Percentiles rank a stretch among this genome's conserved stretches.
phyloP scores from a whole-genome alignment of 2,797 vertebrate species.

The Xenops minutus region DNA sequence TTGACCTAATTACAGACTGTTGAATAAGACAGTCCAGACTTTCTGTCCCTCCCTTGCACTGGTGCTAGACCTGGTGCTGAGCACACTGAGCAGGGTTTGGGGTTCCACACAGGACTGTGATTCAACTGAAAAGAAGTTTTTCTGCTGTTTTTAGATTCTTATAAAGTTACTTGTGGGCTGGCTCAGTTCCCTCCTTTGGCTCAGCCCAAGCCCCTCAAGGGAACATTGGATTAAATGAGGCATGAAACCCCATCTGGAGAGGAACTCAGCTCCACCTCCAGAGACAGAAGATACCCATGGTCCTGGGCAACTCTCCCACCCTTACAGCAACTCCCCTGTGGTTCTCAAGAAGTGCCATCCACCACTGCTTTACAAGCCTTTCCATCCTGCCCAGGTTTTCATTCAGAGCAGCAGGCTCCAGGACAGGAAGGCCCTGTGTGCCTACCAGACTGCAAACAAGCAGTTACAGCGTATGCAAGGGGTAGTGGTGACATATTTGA shows the following conservation, averaged over 20 bases:
- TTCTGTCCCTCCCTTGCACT: neutral
- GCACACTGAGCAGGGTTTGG: neutral
- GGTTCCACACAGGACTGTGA: neutral
- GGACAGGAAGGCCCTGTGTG: neutral
- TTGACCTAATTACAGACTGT: neutral
- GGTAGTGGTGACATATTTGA: neutral
- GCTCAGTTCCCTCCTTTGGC: neutral
- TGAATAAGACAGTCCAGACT: neutral
- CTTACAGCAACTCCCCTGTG: neutral
- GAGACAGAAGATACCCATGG: neutral
- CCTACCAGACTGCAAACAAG: neutral
- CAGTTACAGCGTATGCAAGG: neutral
- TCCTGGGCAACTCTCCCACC: neutral
- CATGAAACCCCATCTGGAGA: neutral
- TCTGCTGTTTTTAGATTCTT: neutral
- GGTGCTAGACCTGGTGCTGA: neutral
- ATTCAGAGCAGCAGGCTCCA: neutral
- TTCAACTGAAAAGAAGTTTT: neutral
- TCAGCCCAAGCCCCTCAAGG: neutral
- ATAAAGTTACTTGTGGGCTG: neutral
- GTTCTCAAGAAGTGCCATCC: neutral
- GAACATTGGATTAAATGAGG: neutral
- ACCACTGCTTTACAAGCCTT: fast-evolving
- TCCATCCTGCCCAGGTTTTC: neutral
- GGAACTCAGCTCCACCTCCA: neutral